Base-by-base conservation (phyloP, 2,888 invertebrate genomes). In the Steinernema hermaphroditum region DNA sequence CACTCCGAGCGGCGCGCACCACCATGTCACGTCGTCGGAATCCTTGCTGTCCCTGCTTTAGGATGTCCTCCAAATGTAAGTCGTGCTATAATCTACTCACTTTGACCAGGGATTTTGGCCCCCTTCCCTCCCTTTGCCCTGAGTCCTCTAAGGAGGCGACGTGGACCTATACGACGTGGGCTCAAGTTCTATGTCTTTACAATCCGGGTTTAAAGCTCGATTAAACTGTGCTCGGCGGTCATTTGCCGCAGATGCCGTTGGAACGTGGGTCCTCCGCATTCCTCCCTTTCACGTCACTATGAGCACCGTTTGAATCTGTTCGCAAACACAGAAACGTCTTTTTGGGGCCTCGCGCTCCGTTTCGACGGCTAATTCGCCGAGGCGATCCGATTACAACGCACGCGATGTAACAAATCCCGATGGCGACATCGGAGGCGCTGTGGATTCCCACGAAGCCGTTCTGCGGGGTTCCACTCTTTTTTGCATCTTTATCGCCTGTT, bases 41-140 rank as follows among this genome's bases (percentile, higher is more conserved):
- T 62, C 62, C 62, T 2, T 62, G 62, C 32, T 62, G 62, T 62
- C 62, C 62, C 19, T 62, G 62, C 32, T 62, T 62, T 32, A 62
- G 62, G 62, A 62, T 62, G 62, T 62, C 62, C 27, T 62, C 62
- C 27, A 62, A 29, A 62, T 62, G 62, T 62, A 62, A 62, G 62
- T 62, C 32, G 62, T n/a, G 62, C 32, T 62, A 62, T 12, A 19
- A 12, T 9, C 50, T 32, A 32, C 62, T 9, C 32, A 27, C 4
- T 22, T 16, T 22, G 22, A n/a, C n/a, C 54, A 62, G 27, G 27
- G 24, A 16, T 14, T 29, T 62, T 27, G 22, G 24, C 4, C 27
- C 9, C 8, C 27, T 54, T 27, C 27, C 14, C 54, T 27, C 43
- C n/a, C n/a, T n/a, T n/a, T n/a, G n/a, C n/a, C n/a, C n/a, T n/a